phyloP scores from a whole-genome alignment of 2,113 vertebrate genomes.

The Patagioenas fasciata region DNA sequence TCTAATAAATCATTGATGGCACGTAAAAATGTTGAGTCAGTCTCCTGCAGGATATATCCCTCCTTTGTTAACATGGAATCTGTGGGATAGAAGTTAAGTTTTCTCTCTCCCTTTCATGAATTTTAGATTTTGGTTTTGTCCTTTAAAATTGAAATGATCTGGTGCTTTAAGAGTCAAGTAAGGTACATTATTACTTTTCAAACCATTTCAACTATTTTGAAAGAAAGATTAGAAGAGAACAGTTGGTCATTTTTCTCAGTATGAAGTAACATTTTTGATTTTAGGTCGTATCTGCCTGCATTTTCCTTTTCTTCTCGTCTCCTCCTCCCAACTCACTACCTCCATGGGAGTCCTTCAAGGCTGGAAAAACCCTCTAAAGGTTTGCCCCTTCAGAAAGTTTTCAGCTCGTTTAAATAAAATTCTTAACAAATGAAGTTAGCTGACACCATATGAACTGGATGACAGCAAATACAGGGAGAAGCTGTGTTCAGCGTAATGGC shows the following conservation, averaged over 20 bases:
- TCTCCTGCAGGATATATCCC: background rate
- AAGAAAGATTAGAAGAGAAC: conserved; percentile 2
- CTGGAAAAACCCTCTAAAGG: background rate
- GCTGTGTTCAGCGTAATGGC: background rate
- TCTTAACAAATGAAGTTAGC: background rate
- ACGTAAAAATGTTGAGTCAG: conserved; percentile 27
- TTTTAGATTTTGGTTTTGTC: conserved; percentile 27
- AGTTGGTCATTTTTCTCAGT: background rate
- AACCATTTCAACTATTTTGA: background rate
- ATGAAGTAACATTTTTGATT: background rate
- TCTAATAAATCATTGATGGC: conserved; percentile 39
- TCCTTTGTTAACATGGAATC: background rate
- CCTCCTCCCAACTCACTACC: background rate
- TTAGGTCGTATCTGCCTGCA: background rate
- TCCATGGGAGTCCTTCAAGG: background rate
- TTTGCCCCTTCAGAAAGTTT: background rate
- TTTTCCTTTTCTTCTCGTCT: background rate
- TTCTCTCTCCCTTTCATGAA: background rate
- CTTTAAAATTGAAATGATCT: conserved; percentile 42
- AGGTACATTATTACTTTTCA: background rate
- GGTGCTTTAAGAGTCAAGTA: background rate
- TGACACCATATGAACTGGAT: background rate
- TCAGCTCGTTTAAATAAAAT: conserved; percentile 5
- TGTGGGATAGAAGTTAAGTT: background rate
- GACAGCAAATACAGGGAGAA: background rate